These are phyloP conservation scores for Petrophora chlorosata DNA, from an alignment of 2,888 invertebrate genomes.

Conservation along the genomic window DNA sequence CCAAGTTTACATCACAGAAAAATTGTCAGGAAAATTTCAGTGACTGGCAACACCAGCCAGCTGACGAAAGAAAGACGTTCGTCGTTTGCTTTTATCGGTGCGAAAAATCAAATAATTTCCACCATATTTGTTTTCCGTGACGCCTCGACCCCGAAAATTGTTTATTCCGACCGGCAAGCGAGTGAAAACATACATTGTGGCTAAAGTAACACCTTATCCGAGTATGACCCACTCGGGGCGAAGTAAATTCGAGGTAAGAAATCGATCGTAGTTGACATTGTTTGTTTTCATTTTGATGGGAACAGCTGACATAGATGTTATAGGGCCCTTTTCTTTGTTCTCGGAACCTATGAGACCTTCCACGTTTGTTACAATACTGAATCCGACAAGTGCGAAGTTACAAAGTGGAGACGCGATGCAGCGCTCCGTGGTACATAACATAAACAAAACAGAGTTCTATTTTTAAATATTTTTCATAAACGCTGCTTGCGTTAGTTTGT, in stretches of 20 bases:
- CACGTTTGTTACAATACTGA: not conserved
- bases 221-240: constrained; percentile 86
- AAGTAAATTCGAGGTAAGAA: constrained; percentile 86
- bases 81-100: constrained; percentile 34
- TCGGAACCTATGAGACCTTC: not conserved
- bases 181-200: constrained; percentile 70
- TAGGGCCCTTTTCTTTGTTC: constrained; percentile 32
- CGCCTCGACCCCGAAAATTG: constrained; percentile 43
- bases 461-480: constrained; percentile 22
- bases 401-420: too few species aligned
- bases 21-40: too few species aligned
- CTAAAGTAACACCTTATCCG: constrained; percentile 79
- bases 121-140: constrained; percentile 62
- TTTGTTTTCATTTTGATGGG: constrained; percentile 80
- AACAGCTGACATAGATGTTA: constrained; percentile 84
- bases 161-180: constrained; percentile 34
- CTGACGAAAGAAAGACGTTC: constrained; percentile 41
- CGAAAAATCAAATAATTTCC: constrained; percentile 59
- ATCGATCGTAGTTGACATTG: constrained; percentile 54
- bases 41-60: constrained; percentile 42
- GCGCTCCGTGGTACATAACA: not conserved
- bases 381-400: constrained; percentile 4
- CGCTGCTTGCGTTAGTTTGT: not conserved
- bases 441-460: constrained; percentile 28
- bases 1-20: too few species aligned